Evolutionary conservation across 2,113 vertebrate genomes (phyloP).

Genomic region (Mesoclemmys tuberculata): DNA sequence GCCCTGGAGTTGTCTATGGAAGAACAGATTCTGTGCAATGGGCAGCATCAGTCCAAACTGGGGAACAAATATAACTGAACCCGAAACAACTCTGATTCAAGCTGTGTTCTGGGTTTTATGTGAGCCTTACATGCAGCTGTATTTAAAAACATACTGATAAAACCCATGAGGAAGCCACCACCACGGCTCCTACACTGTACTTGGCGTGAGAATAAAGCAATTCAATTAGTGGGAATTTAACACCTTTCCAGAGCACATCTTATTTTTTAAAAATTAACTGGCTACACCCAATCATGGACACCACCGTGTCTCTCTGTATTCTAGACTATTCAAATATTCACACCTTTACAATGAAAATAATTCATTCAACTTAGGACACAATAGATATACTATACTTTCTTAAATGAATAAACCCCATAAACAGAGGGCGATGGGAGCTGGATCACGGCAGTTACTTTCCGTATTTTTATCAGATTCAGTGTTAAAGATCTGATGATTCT

Average conservation of each 20-base stretch:
- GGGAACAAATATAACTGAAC: neutral
- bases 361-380: neutral
- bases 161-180: rapidly evolving
- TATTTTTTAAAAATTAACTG: neutral
- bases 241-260: neutral
- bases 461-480: neutral
- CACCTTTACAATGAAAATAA: neutral
- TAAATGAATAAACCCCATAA: neutral
- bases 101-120: rapidly evolving
- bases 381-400: neutral
- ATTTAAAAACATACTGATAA: neutral
- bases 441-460: neutral
- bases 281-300: neutral
- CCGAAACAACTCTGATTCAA: neutral
- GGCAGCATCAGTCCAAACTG: neutral
- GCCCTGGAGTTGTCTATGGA: neutral
- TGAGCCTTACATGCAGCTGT: neutral
- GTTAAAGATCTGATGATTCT: neutral
- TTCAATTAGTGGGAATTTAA: neutral
- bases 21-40: neutral
- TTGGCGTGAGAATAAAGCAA: neutral
- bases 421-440: neutral
- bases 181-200: rapidly evolving
- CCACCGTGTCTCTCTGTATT: neutral
- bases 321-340: neutral